A percentile compares a stretch with the other conserved stretches of the same genome.
phyloP scores from a whole-genome alignment of 2,888 invertebrate genomes.

The Panzeria rudis region DNA sequence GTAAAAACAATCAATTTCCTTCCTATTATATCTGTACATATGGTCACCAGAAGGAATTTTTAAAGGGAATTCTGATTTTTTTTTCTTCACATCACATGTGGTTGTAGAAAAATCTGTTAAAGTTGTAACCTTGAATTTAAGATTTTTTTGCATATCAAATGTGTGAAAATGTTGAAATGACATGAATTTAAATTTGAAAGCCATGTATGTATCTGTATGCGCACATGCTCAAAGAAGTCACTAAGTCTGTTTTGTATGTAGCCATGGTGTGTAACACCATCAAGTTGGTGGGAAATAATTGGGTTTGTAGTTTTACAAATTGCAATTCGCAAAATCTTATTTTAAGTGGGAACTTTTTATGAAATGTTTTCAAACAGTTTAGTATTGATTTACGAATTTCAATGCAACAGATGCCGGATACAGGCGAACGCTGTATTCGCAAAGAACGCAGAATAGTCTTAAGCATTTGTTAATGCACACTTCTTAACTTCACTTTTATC shows the following conservation, averaged over 20 bases:
- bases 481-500: no score
- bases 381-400: neutral
- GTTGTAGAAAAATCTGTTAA: conserved; percentile 54
- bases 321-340: neutral
- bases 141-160: conserved; percentile 65
- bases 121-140: conserved; percentile 64
- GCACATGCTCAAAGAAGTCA: conserved; percentile 31
- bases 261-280: conserved; percentile 11
- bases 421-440: no score
- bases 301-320: conserved; percentile 4
- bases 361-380: neutral
- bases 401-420: neutral
- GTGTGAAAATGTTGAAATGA: conserved; percentile 70
- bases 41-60: conserved; percentile 67
- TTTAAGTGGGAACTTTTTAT: conserved; percentile 16
- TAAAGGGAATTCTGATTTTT: conserved; percentile 50
- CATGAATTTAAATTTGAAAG: conserved; percentile 34
- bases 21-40: conserved; percentile 51
- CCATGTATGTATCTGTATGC: neutral
- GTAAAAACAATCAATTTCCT: conserved; percentile 24
- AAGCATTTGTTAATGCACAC: no score
- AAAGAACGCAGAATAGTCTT: no score
- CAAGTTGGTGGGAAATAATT: conserved; percentile 61
- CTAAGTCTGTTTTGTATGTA: conserved; percentile 15
- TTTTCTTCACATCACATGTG: conserved; percentile 1